Evolutionary conservation across 1,140 invertebrate species (phyloP), one percentile per base, ranked within the genome.

Genomic region (Drosophila baimaii): DNA sequence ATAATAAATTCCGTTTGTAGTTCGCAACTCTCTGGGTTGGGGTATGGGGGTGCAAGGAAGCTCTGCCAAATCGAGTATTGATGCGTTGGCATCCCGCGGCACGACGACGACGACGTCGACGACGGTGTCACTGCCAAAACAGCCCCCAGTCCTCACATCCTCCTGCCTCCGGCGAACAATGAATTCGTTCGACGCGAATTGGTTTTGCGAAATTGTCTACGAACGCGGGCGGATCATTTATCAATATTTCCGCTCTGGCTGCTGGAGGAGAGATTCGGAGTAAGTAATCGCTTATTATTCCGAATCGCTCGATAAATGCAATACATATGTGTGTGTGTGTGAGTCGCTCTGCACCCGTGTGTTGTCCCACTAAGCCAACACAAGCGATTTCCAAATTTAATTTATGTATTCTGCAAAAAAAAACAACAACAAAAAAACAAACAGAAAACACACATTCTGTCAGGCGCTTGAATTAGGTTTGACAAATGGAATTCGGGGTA

Each of bases 1-100:
- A 72, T 80, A 84, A 84, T 83, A 83, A 84, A 80, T 84, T 79
- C 74, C 81, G 73, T 84, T 84, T 76, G 78, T 79, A 79, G 74
- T 77, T 68, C 76, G 71, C 59, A 77, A 69, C 65, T 77, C 47
- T 58, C 46, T 29, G 46, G 17, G 17, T 29, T n/a, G 15, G 25
- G 9, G 9, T 17, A n/a, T 3, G 23, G n/a, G 41, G 35, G 25
- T 25, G 19, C 17, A 33, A 27, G 46, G 25, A n/a, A 37, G 47
- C 51, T 33, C 46, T 62, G 59, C 78, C 79, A 77, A 81, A 81
- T 81, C 56, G 66, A 79, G 58, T 79, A 82, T 82, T 84, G 80
- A 82, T 82, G 81, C 76, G 80, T 83, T 83, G 57, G 69, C 52
- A 76, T 76, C 76, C 78, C 71, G 56, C 59, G 80, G 71, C 69